Percentiles rank a stretch among this genome's conserved stretches.
Conservation (phyloP, 2,113 vertebrate species). For the Gobiocypris rarus region DNA sequence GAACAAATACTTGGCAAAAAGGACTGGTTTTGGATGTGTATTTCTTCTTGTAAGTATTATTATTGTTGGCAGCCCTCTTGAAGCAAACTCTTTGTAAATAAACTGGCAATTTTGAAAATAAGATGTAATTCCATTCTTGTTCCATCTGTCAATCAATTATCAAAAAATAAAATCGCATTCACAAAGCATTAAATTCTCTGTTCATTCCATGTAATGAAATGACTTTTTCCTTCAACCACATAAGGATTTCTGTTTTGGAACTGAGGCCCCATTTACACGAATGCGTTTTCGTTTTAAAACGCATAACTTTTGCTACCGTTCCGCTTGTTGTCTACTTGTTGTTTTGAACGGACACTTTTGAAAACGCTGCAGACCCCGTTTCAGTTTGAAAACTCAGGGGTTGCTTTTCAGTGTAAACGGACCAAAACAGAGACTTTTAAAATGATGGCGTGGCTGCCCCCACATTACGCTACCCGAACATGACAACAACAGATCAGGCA, state of each 20-base stretch:
- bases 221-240: neutral
- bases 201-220: neutral
- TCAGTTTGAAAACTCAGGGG: too few species aligned
- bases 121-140: neutral
- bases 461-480: too few species aligned
- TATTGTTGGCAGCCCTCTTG: neutral
- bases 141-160: neutral
- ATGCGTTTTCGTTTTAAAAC: too few species aligned
- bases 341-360: too few species aligned
- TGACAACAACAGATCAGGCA: too few species aligned
- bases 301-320: too few species aligned
- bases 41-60: neutral
- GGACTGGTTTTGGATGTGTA: neutral
- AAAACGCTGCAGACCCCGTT: too few species aligned
- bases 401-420: too few species aligned
- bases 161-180: neutral
- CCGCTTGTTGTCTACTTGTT: too few species aligned
- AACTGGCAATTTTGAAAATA: neutral
- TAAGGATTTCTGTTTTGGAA: neutral
- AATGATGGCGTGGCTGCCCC: too few species aligned
- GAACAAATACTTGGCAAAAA: conserved; percentile 2
- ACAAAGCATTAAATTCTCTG: neutral
- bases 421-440: too few species aligned
- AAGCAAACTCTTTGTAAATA: neutral
- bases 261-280: neutral